These are phyloP conservation scores for Halictus rubicundus DNA, from an alignment of 1,140 invertebrate species.

Conservation along the genomic window DNA sequence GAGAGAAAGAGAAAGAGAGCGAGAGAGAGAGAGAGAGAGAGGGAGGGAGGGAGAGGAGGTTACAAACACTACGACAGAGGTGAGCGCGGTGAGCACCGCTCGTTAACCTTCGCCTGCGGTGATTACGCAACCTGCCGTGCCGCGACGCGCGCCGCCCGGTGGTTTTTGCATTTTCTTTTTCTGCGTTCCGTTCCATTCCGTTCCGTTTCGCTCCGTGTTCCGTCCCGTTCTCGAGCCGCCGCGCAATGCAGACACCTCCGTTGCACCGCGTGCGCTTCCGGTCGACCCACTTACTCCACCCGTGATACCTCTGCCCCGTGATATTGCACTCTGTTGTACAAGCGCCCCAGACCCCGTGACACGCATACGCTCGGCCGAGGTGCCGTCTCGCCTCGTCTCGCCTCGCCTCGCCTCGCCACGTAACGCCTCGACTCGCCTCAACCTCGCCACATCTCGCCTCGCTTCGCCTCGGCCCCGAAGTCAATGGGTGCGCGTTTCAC, in stretches of 20 bases:
- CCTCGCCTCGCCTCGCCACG: conserved; percentile 8
- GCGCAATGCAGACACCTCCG: conserved; percentile 38
- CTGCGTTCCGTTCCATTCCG: conserved; percentile 14
- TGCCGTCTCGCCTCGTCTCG: background rate
- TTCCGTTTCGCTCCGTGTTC: background rate
- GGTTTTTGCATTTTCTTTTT: conserved; percentile 42
- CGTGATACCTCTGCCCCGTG: too few relatives aligned
- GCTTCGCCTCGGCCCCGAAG: conserved; percentile 20
- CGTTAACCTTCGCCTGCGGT: conserved; percentile 40
- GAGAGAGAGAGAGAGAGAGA: too few relatives aligned
- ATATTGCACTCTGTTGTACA: too few relatives aligned
- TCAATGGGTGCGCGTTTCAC: conserved; percentile 39
- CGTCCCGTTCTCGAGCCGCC: too few relatives aligned
- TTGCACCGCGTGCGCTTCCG: conserved; percentile 46
- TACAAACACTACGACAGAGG: conserved; percentile 4
- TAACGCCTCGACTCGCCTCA: conserved; percentile 8
- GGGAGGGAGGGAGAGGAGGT: too few relatives aligned
- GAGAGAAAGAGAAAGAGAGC: too few relatives aligned
- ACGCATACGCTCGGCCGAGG: conserved; percentile 32
- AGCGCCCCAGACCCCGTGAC: conserved; percentile 37
- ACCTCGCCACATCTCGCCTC: background rate
- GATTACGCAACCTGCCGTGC: conserved; percentile 37
- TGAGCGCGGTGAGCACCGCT: conserved; percentile 23
- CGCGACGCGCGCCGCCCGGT: background rate
- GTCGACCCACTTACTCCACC: conserved; percentile 40